Conservation (phyloP, 2,113 vertebrate species). For the Eulemur macaco region DNA sequence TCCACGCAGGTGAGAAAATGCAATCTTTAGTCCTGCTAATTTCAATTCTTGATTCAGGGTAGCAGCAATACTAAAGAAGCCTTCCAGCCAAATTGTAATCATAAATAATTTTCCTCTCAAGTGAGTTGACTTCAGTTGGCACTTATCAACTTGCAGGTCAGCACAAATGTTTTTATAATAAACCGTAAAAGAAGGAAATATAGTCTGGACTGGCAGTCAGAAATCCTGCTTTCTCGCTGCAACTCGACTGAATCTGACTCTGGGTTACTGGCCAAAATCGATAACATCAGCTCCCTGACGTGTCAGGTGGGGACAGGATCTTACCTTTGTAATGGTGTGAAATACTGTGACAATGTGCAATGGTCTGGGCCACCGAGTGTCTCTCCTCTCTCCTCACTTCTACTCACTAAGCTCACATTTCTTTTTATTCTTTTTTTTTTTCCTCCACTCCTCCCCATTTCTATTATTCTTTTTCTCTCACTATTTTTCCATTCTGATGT, state of each 20-base stretch:
- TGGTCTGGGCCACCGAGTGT: not conserved
- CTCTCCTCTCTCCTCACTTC: not conserved
- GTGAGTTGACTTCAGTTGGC: conserved; percentile 49
- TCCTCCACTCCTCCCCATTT: too few relatives aligned
- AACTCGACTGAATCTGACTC: not conserved
- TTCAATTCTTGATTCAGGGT: conserved; percentile 21
- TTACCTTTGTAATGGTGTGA: not conserved
- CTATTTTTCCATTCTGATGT: not conserved
- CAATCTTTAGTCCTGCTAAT: not conserved
- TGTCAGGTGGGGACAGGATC: not conserved
- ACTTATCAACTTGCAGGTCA: conserved; percentile 49
- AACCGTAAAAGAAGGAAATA: conserved; percentile 38
- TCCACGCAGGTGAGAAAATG: conserved; percentile 38
- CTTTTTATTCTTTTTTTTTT: not conserved
- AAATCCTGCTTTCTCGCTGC: conserved; percentile 35
- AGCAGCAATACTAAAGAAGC: conserved; percentile 34
- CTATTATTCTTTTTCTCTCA: not conserved
- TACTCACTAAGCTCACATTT: not conserved
- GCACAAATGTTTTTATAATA: conserved; percentile 51
- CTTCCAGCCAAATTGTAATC: conserved; percentile 36
- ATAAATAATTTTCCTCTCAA: conserved; percentile 65
- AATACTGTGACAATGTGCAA: not conserved
- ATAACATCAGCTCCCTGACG: not conserved
- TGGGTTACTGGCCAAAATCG: not conserved
- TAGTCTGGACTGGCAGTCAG: conserved; percentile 28